Percentiles rank a stretch among this genome's conserved stretches.
phyloP scores from a whole-genome alignment of 1,140 invertebrate genomes.

The Hestina assimilis region DNA sequence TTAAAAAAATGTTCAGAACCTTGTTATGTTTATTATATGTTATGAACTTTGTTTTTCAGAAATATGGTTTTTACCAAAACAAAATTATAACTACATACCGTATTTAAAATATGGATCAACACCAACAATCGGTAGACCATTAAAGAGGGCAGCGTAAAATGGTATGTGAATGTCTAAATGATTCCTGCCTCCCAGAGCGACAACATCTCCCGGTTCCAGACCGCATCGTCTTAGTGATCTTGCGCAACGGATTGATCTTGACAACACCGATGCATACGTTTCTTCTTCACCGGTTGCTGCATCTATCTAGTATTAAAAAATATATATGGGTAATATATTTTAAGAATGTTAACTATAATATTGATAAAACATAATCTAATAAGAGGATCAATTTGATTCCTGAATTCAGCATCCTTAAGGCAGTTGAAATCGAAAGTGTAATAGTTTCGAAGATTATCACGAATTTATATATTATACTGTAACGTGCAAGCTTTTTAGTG shows the following conservation, averaged over 20 bases:
- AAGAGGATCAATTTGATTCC: too few species aligned
- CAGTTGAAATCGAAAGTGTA: too few species aligned
- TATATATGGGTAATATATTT: background rate
- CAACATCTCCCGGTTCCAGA: conserved; percentile 54
- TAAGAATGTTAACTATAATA: too few species aligned
- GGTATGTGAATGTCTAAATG: conserved; percentile 70
- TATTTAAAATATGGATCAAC: conserved; percentile 44
- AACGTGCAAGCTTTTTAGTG: too few species aligned
- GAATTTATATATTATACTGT: too few species aligned
- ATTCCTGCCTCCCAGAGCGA: conserved; percentile 64
- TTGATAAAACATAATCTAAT: too few species aligned
- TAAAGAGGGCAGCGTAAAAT: conserved; percentile 59
- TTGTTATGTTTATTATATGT: too few species aligned
- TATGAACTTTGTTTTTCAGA: too few species aligned
- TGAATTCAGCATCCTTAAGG: too few species aligned
- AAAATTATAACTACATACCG: conserved; percentile 29
- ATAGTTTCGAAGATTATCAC: too few species aligned
- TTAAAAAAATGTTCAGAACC: too few species aligned
- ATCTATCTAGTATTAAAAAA: conserved; percentile 13
- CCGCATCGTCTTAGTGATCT: conserved; percentile 7
- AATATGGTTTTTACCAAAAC: too few species aligned
- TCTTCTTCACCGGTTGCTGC: conserved; percentile 23
- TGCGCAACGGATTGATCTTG: conserved; percentile 7
- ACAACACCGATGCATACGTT: conserved; percentile 5
- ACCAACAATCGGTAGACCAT: conserved; percentile 48